Conservation (phyloP, 2,888 invertebrate species). For the Eupithecia abbreviata region DNA sequence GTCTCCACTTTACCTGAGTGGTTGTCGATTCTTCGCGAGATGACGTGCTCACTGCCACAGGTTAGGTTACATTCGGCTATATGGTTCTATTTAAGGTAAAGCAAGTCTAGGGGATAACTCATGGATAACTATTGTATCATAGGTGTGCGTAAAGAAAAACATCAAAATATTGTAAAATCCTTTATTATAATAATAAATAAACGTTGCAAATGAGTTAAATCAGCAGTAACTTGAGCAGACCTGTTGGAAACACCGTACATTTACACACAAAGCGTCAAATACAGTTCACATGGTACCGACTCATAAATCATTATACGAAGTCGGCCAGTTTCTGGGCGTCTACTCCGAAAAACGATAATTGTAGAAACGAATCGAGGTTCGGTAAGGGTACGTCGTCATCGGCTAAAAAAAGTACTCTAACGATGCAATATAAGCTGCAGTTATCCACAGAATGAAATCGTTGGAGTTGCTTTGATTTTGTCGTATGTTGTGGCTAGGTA, state of each 20-base stretch:
- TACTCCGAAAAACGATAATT: not conserved
- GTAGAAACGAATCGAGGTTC: not conserved
- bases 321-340: conserved; percentile 25
- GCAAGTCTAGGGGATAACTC: too few species aligned
- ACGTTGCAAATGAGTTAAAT: conserved; percentile 76
- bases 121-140: too few species aligned
- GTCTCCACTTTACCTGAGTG: too few species aligned
- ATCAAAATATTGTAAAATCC: conserved; percentile 66
- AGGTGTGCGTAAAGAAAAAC: conserved; percentile 31
- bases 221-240: conserved; percentile 72
- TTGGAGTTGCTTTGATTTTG: not conserved
- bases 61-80: too few species aligned
- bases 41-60: too few species aligned
- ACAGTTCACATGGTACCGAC: conserved; percentile 55
- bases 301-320: conserved; percentile 42
- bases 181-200: conserved; percentile 83
- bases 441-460: too few species aligned
- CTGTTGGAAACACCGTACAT: conserved; percentile 44
- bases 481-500: not conserved
- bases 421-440: not conserved
- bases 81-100: too few species aligned
- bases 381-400: not conserved
- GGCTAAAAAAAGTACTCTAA: not conserved
- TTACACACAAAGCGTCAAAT: conserved; percentile 67
- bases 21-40: too few species aligned